phyloP scores from a whole-genome alignment of 2,888 invertebrate genomes.

The Aleiodes leptofemur region DNA sequence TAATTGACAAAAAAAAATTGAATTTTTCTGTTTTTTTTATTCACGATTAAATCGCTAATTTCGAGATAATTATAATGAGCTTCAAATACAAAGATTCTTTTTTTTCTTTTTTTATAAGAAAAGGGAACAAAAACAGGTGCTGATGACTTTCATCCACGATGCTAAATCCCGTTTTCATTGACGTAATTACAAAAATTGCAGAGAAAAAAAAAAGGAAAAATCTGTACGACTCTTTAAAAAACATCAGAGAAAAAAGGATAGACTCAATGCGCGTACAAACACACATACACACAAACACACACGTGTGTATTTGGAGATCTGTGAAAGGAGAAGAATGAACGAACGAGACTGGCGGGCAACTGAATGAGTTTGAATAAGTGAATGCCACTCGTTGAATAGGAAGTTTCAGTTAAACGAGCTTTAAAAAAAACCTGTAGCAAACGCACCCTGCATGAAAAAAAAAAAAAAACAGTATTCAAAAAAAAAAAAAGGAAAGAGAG shows the following conservation, averaged over 20 bases:
- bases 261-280: neutral
- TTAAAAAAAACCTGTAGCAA: conserved; percentile 36
- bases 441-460: neutral
- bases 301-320: conserved; percentile 15
- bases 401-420: conserved; percentile 61
- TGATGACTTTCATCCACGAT: no score
- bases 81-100: no score
- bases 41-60: no score
- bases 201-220: neutral
- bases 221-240: neutral
- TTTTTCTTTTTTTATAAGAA: no score
- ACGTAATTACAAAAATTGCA: no score
- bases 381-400: conserved; percentile 55
- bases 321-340: conserved; percentile 1
- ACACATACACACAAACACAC: neutral
- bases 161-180: no score
- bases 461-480: neutral
- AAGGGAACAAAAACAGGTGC: no score
- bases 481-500: neutral
- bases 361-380: conserved; percentile 57
- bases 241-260: neutral
- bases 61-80: no score
- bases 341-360: conserved; percentile 24
- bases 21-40: neutral
- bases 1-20: neutral